Percentiles rank a stretch among this genome's conserved stretches.
Conservation (phyloP, 2,888 invertebrate genomes). For the Autographa pulchrina region DNA sequence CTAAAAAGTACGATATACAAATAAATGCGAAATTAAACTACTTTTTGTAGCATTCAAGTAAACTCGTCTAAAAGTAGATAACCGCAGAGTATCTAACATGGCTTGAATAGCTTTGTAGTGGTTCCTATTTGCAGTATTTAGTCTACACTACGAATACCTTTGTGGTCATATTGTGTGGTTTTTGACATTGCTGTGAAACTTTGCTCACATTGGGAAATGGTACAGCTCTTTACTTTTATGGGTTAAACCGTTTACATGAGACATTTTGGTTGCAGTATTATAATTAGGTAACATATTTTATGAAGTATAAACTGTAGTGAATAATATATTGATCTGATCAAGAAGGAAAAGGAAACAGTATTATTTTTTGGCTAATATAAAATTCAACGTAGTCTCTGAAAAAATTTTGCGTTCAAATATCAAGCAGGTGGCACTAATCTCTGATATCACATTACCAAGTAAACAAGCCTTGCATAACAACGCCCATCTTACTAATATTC, state of each 20-base stretch:
- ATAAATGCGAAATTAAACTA: background rate
- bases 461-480: background rate
- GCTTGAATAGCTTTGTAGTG: conserved; percentile 12
- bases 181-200: background rate
- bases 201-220: background rate
- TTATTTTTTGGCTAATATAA: background rate
- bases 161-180: background rate
- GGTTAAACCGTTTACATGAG: background rate
- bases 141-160: conserved; percentile 3
- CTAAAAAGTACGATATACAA: too few relatives aligned
- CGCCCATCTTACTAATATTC: conserved; percentile 1
- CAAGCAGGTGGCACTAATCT: background rate
- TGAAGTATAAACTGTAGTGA: too few relatives aligned
- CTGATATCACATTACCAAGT: background rate
- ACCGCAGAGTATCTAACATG: background rate
- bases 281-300: too few relatives aligned
- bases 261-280: too few relatives aligned
- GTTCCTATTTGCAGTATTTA: conserved; percentile 10
- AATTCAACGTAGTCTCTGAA: background rate
- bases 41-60: background rate
- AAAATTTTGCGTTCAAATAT: background rate
- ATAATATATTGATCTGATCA: too few relatives aligned
- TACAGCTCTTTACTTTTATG: background rate
- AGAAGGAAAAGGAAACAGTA: background rate
- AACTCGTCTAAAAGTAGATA: background rate